phyloP scores from a whole-genome alignment of 2,797 vertebrate species.

The Crypturellus tataupa region DNA sequence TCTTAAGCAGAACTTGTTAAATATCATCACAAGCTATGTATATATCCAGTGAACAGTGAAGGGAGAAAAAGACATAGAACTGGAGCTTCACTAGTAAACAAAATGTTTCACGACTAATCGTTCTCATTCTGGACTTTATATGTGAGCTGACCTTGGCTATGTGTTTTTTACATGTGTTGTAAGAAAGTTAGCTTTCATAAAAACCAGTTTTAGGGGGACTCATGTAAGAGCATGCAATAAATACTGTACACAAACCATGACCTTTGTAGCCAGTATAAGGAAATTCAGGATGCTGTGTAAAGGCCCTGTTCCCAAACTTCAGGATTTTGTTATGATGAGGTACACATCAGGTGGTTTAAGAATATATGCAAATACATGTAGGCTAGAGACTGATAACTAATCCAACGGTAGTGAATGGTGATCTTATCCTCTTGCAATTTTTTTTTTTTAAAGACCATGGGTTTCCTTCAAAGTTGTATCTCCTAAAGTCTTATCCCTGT shows the following conservation, averaged over 20 bases:
- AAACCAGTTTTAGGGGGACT: not conserved
- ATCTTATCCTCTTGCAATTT: not conserved
- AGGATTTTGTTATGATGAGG: not conserved
- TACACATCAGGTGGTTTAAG: not conserved
- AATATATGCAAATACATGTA: not conserved
- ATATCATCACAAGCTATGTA: not conserved
- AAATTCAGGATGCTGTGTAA: not conserved
- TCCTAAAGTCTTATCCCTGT: not conserved
- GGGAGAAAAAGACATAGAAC: not conserved
- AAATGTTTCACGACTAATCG: accelerated
- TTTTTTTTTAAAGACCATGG: not conserved
- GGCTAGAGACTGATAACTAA: not conserved
- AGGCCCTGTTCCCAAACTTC: accelerated
- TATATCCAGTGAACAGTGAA: not conserved
- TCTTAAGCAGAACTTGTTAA: not conserved
- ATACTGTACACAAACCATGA: not conserved
- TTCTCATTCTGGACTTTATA: not conserved
- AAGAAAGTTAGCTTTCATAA: not conserved
- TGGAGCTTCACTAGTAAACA: not conserved
- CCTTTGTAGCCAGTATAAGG: not conserved
- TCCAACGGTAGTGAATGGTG: not conserved
- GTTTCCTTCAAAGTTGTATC: not conserved
- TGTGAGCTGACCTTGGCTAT: accelerated
- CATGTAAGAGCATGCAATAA: not conserved
- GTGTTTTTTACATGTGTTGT: not conserved